These are phyloP conservation scores for Rhipidura dahli DNA, from an alignment of 2,113 vertebrate genomes.

Conservation along the genomic window DNA sequence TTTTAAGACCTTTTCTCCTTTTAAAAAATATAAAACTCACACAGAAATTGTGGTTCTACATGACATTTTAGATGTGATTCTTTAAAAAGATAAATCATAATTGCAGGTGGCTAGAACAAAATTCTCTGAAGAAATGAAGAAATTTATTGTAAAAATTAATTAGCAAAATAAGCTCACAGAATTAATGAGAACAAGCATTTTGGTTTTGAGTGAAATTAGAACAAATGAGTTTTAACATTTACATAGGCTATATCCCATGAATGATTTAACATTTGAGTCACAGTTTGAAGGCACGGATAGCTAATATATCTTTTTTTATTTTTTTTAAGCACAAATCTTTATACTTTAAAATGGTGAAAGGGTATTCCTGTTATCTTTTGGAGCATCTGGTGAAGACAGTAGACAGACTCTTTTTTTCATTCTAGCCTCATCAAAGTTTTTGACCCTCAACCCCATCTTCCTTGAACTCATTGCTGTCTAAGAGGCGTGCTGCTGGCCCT, in stretches of 20 bases:
- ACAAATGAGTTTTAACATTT: slow-evolving; percentile 44
- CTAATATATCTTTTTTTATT: not conserved
- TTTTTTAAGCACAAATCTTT: not conserved
- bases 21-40: not conserved
- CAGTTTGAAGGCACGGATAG: not conserved
- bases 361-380: not conserved
- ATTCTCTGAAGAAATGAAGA: not conserved
- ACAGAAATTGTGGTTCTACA: not conserved
- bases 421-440: not conserved
- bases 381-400: not conserved
- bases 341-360: not conserved
- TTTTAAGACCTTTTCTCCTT: not conserved
- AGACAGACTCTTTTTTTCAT: not conserved
- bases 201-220: slow-evolving; percentile 37
- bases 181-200: slow-evolving; percentile 4
- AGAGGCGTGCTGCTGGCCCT: not conserved
- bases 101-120: not conserved
- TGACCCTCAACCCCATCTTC: not conserved
- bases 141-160: slow-evolving; percentile 35
- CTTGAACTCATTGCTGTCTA: not conserved
- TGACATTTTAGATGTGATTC: not conserved
- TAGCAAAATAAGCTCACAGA: not conserved
- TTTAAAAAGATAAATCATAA: not conserved
- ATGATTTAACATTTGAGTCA: slow-evolving; percentile 31
- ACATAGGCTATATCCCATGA: not conserved